Conservation (phyloP, 2,113 vertebrate genomes). For the Vombatus ursinus region DNA sequence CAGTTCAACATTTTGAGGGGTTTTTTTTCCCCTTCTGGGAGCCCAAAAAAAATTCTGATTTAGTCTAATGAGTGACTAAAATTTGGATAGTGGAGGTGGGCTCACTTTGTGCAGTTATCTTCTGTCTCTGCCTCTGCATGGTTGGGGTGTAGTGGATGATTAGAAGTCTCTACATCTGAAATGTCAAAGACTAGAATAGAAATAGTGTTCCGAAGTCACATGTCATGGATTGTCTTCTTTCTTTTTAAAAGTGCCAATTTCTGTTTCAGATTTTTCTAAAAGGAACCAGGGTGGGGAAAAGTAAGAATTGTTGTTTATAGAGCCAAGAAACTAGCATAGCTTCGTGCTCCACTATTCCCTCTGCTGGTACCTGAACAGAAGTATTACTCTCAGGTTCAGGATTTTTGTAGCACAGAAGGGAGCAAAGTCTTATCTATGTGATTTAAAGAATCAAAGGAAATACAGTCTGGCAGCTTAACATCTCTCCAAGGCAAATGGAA, state of each 20-base stretch:
- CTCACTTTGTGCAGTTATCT: not conserved
- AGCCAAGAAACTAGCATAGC: not conserved
- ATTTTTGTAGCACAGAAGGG: not conserved
- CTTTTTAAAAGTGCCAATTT: conserved; percentile 2
- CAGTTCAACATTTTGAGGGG: not conserved
- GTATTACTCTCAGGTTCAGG: not conserved
- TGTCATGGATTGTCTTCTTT: not conserved
- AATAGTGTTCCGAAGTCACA: not conserved
- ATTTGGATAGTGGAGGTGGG: not conserved
- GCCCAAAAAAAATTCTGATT: not conserved
- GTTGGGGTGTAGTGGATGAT: not conserved
- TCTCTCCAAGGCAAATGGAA: not conserved
- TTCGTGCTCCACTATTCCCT: not conserved
- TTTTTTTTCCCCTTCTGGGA: not conserved
- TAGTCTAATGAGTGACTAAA: not conserved
- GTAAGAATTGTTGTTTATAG: not conserved
- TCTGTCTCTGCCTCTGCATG: not conserved
- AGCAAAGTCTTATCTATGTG: not conserved
- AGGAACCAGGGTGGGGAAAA: not conserved
- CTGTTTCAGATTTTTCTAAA: not conserved
- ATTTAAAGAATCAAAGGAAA: not conserved
- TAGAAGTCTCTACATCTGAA: not conserved
- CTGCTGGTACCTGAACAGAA: not conserved
- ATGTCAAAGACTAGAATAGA: conserved; percentile 1
- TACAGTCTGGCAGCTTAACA: not conserved